Evolutionary conservation across 2,888 invertebrate species (phyloP).

Genomic region (Agrochola circellaris): DNA sequence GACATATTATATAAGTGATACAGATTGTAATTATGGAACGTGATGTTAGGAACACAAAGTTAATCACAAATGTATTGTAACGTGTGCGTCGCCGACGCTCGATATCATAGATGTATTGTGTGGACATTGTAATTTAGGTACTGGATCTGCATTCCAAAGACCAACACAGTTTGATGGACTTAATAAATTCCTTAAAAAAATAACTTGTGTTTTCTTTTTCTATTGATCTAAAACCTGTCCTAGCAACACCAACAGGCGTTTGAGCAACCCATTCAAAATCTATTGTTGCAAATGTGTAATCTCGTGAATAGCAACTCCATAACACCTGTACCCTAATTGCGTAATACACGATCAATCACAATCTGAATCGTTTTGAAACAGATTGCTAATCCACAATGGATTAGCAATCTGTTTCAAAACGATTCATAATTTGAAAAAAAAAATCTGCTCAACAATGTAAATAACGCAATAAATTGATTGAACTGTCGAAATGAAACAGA

Average conservation of each 20-base stretch:
- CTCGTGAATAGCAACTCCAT: neutral
- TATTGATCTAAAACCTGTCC: neutral
- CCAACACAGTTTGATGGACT: conserved; percentile 89
- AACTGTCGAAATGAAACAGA: no score
- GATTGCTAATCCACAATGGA: no score
- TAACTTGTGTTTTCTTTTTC: conserved; percentile 50
- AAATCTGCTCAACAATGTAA: no score
- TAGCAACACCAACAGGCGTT: neutral
- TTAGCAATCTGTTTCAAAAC: no score
- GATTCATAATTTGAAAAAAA: no score
- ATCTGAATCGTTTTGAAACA: no score
- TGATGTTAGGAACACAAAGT: conserved; percentile 65
- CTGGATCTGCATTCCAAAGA: conserved; percentile 89
- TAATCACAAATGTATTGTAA: conserved; percentile 66
- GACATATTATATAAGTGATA: conserved; percentile 59
- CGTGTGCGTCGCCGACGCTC: conserved; percentile 57
- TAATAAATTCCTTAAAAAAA: conserved; percentile 82
- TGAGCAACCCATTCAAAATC: neutral
- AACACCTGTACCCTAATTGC: neutral
- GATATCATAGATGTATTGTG: conserved; percentile 80
- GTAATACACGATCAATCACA: no score
- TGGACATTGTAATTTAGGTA: conserved; percentile 81
- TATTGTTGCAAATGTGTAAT: neutral
- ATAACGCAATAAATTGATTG: no score
- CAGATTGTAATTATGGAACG: conserved; percentile 51